Evolutionary conservation across 2,113 vertebrate genomes (phyloP).

Genomic region (Pholis gunnellus): DNA sequence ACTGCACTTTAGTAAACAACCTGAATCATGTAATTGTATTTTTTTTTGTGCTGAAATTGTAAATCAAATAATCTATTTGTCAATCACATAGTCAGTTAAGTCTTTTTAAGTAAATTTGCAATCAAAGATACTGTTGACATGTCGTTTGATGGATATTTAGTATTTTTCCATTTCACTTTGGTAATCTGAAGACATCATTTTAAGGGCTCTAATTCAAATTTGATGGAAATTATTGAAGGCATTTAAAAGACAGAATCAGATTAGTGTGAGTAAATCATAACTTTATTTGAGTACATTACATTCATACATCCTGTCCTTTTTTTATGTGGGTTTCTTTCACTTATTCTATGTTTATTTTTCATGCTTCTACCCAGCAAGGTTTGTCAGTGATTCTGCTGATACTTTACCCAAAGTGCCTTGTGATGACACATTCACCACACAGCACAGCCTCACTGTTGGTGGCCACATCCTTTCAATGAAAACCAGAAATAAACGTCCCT

Average conservation of each 20-base stretch:
- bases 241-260: background rate
- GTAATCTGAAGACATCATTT: background rate
- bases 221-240: background rate
- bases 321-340: conserved; percentile 23
- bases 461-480: conserved; percentile 54
- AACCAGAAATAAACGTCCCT: conserved; percentile 61
- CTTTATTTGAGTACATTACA: background rate
- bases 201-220: background rate
- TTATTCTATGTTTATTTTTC: conserved; percentile 15
- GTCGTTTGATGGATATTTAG: background rate
- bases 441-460: conserved; percentile 47
- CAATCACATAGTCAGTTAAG: background rate
- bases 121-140: background rate
- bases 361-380: conserved; percentile 19
- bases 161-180: background rate
- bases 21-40: background rate
- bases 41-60: background rate
- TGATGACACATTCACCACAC: conserved; percentile 65
- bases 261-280: background rate
- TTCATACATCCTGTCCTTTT: background rate
- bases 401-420: conserved; percentile 44
- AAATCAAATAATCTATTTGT: background rate
- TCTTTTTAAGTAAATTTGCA: background rate
- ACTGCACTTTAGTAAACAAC: background rate
- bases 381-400: conserved; percentile 44